Evolutionary conservation across 2,888 invertebrate species (phyloP).

Genomic region (Listrodromus nycthemerus): DNA sequence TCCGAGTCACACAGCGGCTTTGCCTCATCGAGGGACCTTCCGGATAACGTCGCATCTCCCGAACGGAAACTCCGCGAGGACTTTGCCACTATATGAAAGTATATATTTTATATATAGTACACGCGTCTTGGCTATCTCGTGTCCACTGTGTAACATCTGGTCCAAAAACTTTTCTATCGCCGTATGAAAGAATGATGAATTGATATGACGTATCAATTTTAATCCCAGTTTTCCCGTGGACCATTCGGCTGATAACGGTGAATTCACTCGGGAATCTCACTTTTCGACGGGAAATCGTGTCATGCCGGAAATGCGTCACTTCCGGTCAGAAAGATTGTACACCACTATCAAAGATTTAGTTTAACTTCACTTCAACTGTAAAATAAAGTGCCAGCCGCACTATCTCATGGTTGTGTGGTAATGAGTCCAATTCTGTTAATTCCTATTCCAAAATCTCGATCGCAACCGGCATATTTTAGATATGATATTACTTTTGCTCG

Average conservation of each 20-base stretch:
- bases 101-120: neutral
- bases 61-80: conserved; percentile 20
- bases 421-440: no score
- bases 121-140: conserved; percentile 1
- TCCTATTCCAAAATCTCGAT: no score
- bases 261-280: no score
- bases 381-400: no score
- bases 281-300: no score
- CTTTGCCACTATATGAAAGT: conserved; percentile 8
- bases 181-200: neutral
- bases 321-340: no score
- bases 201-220: neutral
- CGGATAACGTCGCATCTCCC: conserved; percentile 25
- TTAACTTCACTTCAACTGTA: no score
- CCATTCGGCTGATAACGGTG: neutral
- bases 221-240: neutral
- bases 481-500: no score
- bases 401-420: no score
- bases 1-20: conserved; percentile 20
- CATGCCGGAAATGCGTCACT: no score
- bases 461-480: no score
- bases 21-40: conserved; percentile 36
- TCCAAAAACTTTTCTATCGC: neutral
- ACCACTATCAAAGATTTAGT: no score
- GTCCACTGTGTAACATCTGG: neutral